Evolutionary conservation across 2,888 invertebrate genomes (phyloP), one percentile per base, ranked within the genome.

Genomic region (Lacanobia wlatinum): DNA sequence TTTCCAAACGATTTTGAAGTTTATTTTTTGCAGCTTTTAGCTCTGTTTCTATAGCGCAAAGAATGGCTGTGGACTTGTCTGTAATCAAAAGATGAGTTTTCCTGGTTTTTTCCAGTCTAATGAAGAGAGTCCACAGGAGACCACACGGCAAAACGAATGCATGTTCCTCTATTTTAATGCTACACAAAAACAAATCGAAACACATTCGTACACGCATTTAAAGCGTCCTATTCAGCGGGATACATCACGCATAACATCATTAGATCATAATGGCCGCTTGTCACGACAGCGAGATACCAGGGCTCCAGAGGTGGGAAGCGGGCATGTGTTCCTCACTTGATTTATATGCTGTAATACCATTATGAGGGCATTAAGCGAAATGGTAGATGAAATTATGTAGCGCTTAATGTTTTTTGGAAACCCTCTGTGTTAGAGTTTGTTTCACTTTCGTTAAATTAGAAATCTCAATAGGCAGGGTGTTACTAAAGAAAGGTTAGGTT

Each of bases 241-340:
- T 77, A 60, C 76, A 73, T 60, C 76, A 73, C 23, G 76, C 74
- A 64, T 59, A 70, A 65, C 73, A 77, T 78, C 79, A 87, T 87
- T 84, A 83, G 63, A 69, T 21, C 16, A 40, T 87, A 87, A 87
- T 86, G 84, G 77, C 61, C 14, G 52, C 16, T 80, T 59, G 87
- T 84, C 87, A 87, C 88, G 87, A 78, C 67, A 87, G 59, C 52
- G 48, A 46, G 61, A 50, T 71, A 72, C 66, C 60, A 67, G 60
- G 53, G 38, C 68, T 65, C 43, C 61, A 63, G 64, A 73, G 70
- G 73, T 80, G 85, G 72, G 87, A 87, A 82, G 61, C 70, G 40
- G 59, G 28, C 85, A 84, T 85, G 87, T 79, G 66, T 48, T 34
- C 61, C 64, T 40, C 21, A 52, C 67, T 62, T 85, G 78, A 77